Evolutionary conservation across 2,113 vertebrate species (phyloP).

Genomic region (Hippocampus abdominalis): DNA sequence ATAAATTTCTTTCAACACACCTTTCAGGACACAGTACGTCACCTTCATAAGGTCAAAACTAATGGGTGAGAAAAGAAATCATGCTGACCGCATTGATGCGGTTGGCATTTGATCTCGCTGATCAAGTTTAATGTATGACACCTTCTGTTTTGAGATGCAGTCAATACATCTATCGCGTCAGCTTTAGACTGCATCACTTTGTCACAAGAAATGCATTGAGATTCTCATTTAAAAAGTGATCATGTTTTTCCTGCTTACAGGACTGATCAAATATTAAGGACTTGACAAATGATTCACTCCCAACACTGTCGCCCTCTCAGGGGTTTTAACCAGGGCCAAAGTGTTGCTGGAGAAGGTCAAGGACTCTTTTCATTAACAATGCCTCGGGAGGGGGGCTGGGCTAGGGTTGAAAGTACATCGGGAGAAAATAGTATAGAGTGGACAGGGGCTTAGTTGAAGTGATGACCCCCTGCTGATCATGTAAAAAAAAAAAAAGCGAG

Average conservation of each 20-base stretch:
- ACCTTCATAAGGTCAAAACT: too few species aligned
- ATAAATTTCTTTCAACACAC: too few species aligned
- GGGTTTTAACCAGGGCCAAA: slow-evolving; percentile 56
- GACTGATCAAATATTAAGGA: slow-evolving; percentile 64
- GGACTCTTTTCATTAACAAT: slow-evolving; percentile 56
- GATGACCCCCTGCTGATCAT: too few species aligned
- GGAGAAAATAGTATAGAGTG: too few species aligned
- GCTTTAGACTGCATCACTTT: not conserved
- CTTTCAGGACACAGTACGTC: too few species aligned
- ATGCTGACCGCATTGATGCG: too few species aligned
- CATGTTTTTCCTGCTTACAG: slow-evolving; percentile 34
- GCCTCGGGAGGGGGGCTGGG: slow-evolving; percentile 2
- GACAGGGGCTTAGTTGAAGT: too few species aligned
- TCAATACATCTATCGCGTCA: not conserved
- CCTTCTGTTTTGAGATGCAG: not conserved
- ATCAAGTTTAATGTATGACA: not conserved
- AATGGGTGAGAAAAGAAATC: too few species aligned
- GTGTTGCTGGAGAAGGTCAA: slow-evolving; percentile 54
- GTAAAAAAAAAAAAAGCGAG: too few species aligned
- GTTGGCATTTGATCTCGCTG: too few species aligned
- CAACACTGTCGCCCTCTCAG: slow-evolving; percentile 34
- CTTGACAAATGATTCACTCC: slow-evolving; percentile 43
- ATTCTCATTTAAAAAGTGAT: slow-evolving; percentile 27
- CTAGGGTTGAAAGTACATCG: too few species aligned
- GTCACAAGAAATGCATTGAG: slow-evolving; percentile 10